Evolutionary conservation across 1,140 invertebrate species (phyloP).

Genomic region (Tetragnatha versicolor): DNA sequence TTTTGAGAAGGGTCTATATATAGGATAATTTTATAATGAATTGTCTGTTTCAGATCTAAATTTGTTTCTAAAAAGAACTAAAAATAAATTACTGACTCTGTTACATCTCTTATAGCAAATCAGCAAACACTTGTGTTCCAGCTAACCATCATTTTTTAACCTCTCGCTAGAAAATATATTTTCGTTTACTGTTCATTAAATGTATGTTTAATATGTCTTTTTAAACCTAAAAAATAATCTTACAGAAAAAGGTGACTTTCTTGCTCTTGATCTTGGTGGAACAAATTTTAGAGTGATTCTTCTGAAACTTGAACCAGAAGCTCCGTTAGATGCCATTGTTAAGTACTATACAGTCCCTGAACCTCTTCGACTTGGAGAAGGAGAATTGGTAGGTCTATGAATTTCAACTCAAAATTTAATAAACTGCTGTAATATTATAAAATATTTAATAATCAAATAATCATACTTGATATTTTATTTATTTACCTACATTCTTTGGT

Average conservation of each 20-base stretch:
- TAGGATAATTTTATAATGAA: no score
- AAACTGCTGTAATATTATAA: neutral
- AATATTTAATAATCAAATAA: neutral
- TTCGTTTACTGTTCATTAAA: neutral
- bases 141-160: neutral
- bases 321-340: slow-evolving; percentile 69
- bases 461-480: neutral
- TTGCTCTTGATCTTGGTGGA: slow-evolving; percentile 81
- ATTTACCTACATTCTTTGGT: neutral
- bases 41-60: no score
- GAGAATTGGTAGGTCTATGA: slow-evolving; percentile 65
- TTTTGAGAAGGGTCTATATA: no score
- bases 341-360: slow-evolving; percentile 72
- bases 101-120: neutral
- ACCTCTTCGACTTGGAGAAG: slow-evolving; percentile 67
- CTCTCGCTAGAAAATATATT: neutral
- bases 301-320: slow-evolving; percentile 68
- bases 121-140: neutral
- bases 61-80: no score
- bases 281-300: slow-evolving; percentile 81
- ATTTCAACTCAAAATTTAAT: no score
- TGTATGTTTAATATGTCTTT: neutral
- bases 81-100: neutral
- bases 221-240: slow-evolving; percentile 38
- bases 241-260: slow-evolving; percentile 74